Base-by-base conservation (phyloP, 2,888 invertebrate genomes). In the Syrphus vitripennis region DNA sequence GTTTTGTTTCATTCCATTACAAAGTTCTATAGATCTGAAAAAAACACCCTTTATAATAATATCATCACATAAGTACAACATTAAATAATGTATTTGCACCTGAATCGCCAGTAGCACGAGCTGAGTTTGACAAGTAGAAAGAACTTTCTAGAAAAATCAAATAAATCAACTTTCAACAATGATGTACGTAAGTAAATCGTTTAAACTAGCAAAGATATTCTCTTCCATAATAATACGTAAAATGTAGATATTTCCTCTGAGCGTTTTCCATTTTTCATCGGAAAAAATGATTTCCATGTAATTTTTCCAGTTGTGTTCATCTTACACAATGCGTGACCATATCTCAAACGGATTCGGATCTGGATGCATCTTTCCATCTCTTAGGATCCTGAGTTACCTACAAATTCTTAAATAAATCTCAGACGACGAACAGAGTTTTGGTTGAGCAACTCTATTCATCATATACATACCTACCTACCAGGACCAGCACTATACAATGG, bases 371-470 rank as follows among this genome's bases (percentile, higher is more conserved):
- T 31, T 12, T 31, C 31, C 31, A 16, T 57, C 57, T 57, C 31
- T 12, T 16, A 1, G n/a, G 1, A 37, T 4, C 14, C 16, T 59
- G 26, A 14, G 21, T 2, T 14, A 7, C 7, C 7, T 59, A 37
- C 21, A n/a, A 40, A 40, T 26, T 40, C 40, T 61, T 40, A 40
- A 61, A 61, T 40, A 61, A 61, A 61, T 61, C 61, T 40, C 61
- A 40, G 57, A 57, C 16, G 34, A 48, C 19, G 16, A 57, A 34
- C 21, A 21, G 24, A 10, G 24, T 19, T 61, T 26, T 26, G 24
- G 37, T 40, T 40, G 61, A 61, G 61, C 21, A 61, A 37, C 37
- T 61, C 61, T 24, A 61, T 61, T 61, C 40, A 40, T 40, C 59
- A 37, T 31, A 19, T 9, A 19, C 34, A 34, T 59, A 37, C 37